These are phyloP conservation scores for Anhinga anhinga DNA, from an alignment of 2,113 vertebrate genomes.

Conservation along the genomic window DNA sequence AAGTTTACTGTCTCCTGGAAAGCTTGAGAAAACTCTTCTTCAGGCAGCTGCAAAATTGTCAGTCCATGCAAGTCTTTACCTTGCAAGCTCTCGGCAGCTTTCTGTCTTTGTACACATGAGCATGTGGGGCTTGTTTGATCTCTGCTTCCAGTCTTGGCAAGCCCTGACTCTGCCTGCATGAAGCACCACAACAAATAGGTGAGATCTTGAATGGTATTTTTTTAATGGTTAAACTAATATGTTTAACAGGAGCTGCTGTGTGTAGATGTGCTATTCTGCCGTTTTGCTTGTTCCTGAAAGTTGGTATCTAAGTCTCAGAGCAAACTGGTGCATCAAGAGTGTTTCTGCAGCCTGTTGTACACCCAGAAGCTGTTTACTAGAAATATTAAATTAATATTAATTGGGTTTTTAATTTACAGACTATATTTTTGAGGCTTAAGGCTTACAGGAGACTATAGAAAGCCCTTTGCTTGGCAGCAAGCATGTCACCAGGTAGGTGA, in stretches of 20 bases:
- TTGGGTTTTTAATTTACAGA: background rate
- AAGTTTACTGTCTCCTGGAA: background rate
- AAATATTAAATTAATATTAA: background rate
- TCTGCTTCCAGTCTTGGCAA: conserved; percentile 40
- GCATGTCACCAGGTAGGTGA: background rate
- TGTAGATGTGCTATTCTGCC: background rate
- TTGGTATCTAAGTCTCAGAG: background rate
- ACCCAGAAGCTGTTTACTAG: background rate
- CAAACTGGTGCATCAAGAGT: rapidly evolving
- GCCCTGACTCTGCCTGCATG: background rate
- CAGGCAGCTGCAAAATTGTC: background rate
- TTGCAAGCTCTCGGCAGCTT: background rate
- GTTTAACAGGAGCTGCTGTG: background rate
- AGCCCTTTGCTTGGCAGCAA: background rate
- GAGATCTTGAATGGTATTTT: background rate
- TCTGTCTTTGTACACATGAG: background rate
- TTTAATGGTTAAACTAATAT: background rate
- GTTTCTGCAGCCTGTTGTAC: background rate
- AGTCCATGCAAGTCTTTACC: background rate
- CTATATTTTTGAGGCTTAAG: background rate
- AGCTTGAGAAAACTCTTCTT: background rate
- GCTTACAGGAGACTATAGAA: background rate
- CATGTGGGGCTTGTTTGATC: conserved; percentile 21
- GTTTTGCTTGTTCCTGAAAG: background rate
- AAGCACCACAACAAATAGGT: background rate